phyloP scores from a whole-genome alignment of 2,888 invertebrate species.

The Lycaena phlaeas region DNA sequence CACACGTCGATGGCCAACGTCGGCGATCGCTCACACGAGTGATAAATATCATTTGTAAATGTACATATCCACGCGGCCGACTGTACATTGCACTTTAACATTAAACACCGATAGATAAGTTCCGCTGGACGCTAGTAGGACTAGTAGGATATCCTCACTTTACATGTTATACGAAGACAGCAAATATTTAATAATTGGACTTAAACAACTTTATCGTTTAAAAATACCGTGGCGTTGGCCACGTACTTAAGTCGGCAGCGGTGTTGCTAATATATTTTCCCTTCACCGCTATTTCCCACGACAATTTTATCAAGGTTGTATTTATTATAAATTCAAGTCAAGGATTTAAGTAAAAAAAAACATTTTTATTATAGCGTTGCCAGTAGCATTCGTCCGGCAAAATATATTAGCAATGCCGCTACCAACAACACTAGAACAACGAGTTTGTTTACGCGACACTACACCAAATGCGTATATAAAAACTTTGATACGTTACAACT shows the following conservation, averaged over 20 bases:
- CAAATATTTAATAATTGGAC: conserved; percentile 53
- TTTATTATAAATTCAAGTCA: too few species aligned
- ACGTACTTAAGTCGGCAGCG: not conserved
- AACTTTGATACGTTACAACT: conserved; percentile 48
- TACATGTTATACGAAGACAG: conserved; percentile 43
- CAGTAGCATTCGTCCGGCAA: too few species aligned
- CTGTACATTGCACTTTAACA: conserved; percentile 10
- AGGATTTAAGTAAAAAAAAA: too few species aligned
- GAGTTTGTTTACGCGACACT: too few species aligned
- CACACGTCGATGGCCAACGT: too few species aligned
- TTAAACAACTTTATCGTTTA: conserved; percentile 36
- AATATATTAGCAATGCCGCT: too few species aligned
- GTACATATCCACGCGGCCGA: conserved; percentile 5
- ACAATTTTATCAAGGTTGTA: too few species aligned
- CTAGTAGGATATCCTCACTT: conserved; percentile 32
- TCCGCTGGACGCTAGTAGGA: conserved; percentile 47
- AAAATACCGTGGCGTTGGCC: conserved; percentile 2
- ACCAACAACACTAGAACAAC: not conserved
- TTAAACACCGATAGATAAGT: conserved; percentile 31
- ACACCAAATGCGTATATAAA: conserved; percentile 55
- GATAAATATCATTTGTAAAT: too few species aligned
- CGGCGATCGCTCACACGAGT: too few species aligned
- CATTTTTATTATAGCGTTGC: too few species aligned
- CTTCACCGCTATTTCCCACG: too few species aligned
- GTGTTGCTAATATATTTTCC: not conserved